Conservation (phyloP, 1,140 invertebrate species). For the Metopolophium dirhodum region DNA sequence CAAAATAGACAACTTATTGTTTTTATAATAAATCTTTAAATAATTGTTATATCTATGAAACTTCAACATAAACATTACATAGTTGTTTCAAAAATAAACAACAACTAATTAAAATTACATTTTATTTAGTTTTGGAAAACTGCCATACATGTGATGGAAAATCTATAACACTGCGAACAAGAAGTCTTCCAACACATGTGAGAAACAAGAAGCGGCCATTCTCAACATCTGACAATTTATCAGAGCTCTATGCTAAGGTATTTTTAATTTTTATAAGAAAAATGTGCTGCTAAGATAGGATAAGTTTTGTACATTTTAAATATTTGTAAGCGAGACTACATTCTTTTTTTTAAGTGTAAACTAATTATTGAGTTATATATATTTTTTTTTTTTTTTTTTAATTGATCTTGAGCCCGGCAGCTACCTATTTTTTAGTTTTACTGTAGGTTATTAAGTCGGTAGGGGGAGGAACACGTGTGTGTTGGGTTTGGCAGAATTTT, state of each 20-base stretch:
- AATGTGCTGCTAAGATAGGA: not conserved
- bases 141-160: constrained; percentile 62
- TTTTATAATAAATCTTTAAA: not conserved
- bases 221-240: constrained; percentile 73
- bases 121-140: constrained; percentile 66
- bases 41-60: not conserved
- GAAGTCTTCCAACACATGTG: constrained; percentile 73
- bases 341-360: too few species aligned
- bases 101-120: not conserved
- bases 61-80: too few species aligned
- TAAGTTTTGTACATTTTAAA: not conserved
- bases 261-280: not conserved
- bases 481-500: too few species aligned
- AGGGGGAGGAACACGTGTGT: too few species aligned
- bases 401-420: too few species aligned
- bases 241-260: constrained; percentile 76
- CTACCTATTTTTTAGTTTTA: too few species aligned
- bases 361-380: too few species aligned
- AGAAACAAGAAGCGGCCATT: constrained; percentile 70
- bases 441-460: too few species aligned
- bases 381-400: too few species aligned
- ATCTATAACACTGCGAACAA: constrained; percentile 69
- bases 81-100: too few species aligned
- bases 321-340: too few species aligned
- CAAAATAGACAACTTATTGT: not conserved